Evolutionary conservation across 1,140 invertebrate genomes (phyloP).

Genomic region (Periplaneta americana): DNA sequence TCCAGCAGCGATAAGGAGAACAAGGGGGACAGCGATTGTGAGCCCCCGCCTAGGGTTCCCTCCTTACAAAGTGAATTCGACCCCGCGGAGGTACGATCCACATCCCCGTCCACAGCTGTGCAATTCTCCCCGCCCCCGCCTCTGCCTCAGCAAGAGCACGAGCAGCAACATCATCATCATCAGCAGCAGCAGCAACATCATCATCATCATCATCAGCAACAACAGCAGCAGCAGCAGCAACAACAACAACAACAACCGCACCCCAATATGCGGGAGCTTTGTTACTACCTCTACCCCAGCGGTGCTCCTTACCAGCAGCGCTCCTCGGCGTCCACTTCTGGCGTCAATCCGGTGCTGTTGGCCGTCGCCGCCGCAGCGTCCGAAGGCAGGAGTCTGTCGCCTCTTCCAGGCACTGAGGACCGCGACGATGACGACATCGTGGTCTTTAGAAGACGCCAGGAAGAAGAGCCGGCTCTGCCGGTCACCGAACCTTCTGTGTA

Average conservation of each 20-base stretch:
- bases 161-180: constrained; percentile 23
- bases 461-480: background rate
- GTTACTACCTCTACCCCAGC: constrained; percentile 22
- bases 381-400: constrained; percentile 28
- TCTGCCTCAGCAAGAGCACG: constrained; percentile 14
- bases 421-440: background rate
- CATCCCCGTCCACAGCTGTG: constrained; percentile 6
- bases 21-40: constrained; percentile 23
- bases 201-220: too few species aligned
- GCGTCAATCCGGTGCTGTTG: constrained; percentile 38
- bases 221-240: constrained; percentile 24
- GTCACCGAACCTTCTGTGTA: constrained; percentile 30
- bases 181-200: too few species aligned
- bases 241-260: constrained; percentile 24
- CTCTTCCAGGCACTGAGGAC: background rate
- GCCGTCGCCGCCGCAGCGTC: constrained; percentile 38
- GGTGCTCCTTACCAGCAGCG: constrained; percentile 18
- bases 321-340: constrained; percentile 9
- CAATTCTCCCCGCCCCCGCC: constrained; percentile 10
- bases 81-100: constrained; percentile 29
- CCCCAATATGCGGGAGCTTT: constrained; percentile 21
- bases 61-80: constrained; percentile 6
- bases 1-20: constrained; percentile 44
- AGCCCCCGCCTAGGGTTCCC: background rate
- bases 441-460: background rate